Evolutionary conservation across 2,888 invertebrate genomes (phyloP), one percentile per base, ranked within the genome.

Genomic region (Octonoba sinensis): DNA sequence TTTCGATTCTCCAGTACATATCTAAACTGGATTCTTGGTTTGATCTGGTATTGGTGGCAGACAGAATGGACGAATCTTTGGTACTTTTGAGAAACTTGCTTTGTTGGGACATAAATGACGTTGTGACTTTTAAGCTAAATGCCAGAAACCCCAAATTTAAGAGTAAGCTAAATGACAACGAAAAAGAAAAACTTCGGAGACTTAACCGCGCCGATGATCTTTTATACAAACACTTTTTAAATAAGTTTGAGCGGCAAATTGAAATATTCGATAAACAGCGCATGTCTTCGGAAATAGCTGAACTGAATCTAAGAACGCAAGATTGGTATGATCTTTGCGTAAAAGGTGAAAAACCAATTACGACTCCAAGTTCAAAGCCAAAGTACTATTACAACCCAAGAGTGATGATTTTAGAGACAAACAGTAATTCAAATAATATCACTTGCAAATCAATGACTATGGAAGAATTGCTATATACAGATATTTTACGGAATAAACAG

Each of bases 21-120:
- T 65, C 84, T 11, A 75, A 85, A 22, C 70, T 87, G 22, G 87
- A 87, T 36, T 69, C 76, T 15, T 79, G 85, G n/a, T 88, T 88
- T 75, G 86, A 87, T 73, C 77, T 87, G 20, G 86, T 88, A 6
- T 85, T 88, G 84, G 84, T 88, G 8, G 84, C 87, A 0, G 87
- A 88, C 67, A 75, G 84, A 13, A 86, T 88, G 86, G 87, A 87
- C 46, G 87, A 87, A 73, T 87, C 87, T 0, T 84, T 88, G 51
- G 84, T 88, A 18, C 77, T 88, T 16, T 83, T 88, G 54, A 85
- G 85, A 18, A 78, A 87, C 56, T 84, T 86, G 20, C 73, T 88
- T 56, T 87, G 87, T 72, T 87, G 87, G 87, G 83, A 85, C 27
- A 76, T 85, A 6, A 85, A 86, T 18, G 87, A 87, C 83, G 83